Base-by-base conservation (phyloP, 2,888 invertebrate genomes). In the Torymus aiolomorphi region DNA sequence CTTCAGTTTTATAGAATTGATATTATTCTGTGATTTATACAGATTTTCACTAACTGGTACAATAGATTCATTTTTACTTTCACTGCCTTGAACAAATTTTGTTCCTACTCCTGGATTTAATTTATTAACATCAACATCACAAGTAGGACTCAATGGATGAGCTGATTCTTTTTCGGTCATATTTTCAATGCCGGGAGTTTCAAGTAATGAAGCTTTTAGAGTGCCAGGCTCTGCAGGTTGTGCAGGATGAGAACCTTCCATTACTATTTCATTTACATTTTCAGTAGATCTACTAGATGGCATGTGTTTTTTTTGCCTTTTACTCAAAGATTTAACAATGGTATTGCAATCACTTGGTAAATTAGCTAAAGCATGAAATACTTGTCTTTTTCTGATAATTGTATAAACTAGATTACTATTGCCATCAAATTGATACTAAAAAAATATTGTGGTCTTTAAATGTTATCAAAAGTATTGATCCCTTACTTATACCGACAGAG, bases 351-450 rank as follows among this genome's bases (percentile, higher is more conserved):
- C 99, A 80, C 96, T 96, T 10, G 98, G 98, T 84, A 99, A 91
- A 92, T 99, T 99, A n/a, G 98, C 98, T 86, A 99, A 92, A 82
- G 96, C 95, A 91, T 99, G 98, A 92, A 99, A 99, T 78, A 99
- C 98, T 89, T 96, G 96, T n/a, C 99, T 94, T 91, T 99, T 99
- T 72, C 99, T 94, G 87, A 99, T 99, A 83, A 99, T 98, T 0
- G 99, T 99, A 92, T 99, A 99, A 49, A 99, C 97, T 86, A 99
- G 93, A 92, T 98, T 99, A 1, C 98, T 97, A 91, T 99, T 99
- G n/a, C 97, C 97, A 81, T 91, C 90, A 78, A 89, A 91, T 78
- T 90, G 90, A 82, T 90, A 89, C 88, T 89, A 79, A 71, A 83
- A 84, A 73, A 69, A 42, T 24, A 71, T 65, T 49, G 24, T 63